A percentile compares a stretch with the other conserved stretches of the same genome.
These are phyloP conservation scores for Nicator chloris DNA, from an alignment of 2,113 vertebrate species.

Conservation along the genomic window DNA sequence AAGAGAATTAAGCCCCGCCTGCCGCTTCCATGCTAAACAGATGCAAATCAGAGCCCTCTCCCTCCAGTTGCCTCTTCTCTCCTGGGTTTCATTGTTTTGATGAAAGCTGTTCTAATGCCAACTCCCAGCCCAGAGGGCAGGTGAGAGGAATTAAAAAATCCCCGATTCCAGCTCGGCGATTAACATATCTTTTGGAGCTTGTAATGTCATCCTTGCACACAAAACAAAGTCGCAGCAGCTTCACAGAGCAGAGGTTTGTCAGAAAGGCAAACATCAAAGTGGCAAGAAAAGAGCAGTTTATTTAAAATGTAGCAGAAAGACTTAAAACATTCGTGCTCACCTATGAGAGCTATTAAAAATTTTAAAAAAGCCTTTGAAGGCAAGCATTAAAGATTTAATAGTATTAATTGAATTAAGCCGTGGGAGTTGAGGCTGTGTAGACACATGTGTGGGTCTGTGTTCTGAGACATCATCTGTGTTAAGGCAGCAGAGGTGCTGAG, in stretches of 20 bases:
- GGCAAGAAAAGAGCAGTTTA: conserved; percentile 23
- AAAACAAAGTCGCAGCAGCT: conserved; percentile 12
- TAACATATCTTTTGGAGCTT: conserved; percentile 25
- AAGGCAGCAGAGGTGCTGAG: not conserved
- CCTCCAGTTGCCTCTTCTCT: not conserved
- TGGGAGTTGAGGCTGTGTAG: conserved; percentile 53
- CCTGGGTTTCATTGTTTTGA: conserved; percentile 41
- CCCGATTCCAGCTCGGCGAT: conserved; percentile 12
- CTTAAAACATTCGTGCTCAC: conserved; percentile 4
- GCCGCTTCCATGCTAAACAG: not conserved
- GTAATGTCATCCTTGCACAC: not conserved
- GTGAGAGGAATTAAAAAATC: conserved; percentile 35
- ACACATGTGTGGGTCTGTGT: conserved; percentile 42
- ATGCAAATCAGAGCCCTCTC: conserved; percentile 35
- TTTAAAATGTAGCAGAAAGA: conserved; percentile 43
- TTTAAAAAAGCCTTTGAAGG: conserved; percentile 38
- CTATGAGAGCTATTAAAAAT: conserved; percentile 53
- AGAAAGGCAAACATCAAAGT: conserved; percentile 46
- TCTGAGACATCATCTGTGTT: not conserved
- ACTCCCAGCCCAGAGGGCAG: conserved; percentile 59
- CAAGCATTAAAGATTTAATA: conserved; percentile 61
- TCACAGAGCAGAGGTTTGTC: not conserved
- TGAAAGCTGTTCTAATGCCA: conserved; percentile 15
- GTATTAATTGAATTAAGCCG: conserved; percentile 55
- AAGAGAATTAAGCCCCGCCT: not conserved